Evolutionary conservation across 2,113 vertebrate genomes (phyloP).

Genomic region (Cranoglanis bouderius): DNA sequence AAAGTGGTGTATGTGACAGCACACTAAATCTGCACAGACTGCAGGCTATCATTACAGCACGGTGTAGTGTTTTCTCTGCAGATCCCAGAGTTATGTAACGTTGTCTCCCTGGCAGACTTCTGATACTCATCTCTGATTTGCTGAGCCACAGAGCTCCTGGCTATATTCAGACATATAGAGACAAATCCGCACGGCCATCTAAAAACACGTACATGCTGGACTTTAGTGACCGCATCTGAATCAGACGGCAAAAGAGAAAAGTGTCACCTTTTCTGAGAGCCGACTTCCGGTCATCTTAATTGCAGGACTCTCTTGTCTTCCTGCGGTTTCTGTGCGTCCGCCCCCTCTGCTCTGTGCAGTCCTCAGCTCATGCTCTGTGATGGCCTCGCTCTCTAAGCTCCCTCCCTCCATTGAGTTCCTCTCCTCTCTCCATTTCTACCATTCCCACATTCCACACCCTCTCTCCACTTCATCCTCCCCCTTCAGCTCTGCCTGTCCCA

Average conservation of each 20-base stretch:
- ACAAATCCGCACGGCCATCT: background rate
- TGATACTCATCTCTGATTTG: conserved; percentile 17
- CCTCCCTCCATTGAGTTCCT: conserved; percentile 22
- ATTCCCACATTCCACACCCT: conserved; percentile 36
- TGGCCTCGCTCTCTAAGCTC: conserved; percentile 17
- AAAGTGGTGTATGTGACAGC: background rate
- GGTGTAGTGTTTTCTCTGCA: conserved; percentile 29
- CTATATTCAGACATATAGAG: conserved; percentile 22
- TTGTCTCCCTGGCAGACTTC: conserved; percentile 8
- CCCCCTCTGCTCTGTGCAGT: conserved; percentile 24
- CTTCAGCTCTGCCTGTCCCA: conserved; percentile 16
- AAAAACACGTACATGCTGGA: conserved; percentile 2
- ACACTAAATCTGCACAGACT: background rate
- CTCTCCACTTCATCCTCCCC: conserved; percentile 7
- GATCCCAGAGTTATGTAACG: conserved; percentile 39
- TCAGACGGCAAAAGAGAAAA: background rate
- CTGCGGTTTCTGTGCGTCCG: conserved; percentile 28
- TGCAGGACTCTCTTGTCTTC: conserved; percentile 20
- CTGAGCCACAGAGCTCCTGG: background rate
- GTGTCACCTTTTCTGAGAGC: conserved; percentile 43
- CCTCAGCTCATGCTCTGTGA: conserved; percentile 20
- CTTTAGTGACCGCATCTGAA: background rate
- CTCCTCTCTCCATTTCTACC: background rate
- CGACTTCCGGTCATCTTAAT: conserved; percentile 46
- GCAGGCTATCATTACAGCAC: background rate